These are phyloP conservation scores for Myripristis jacobus DNA, from an alignment of 2,797 vertebrate species.

Conservation along the genomic window DNA sequence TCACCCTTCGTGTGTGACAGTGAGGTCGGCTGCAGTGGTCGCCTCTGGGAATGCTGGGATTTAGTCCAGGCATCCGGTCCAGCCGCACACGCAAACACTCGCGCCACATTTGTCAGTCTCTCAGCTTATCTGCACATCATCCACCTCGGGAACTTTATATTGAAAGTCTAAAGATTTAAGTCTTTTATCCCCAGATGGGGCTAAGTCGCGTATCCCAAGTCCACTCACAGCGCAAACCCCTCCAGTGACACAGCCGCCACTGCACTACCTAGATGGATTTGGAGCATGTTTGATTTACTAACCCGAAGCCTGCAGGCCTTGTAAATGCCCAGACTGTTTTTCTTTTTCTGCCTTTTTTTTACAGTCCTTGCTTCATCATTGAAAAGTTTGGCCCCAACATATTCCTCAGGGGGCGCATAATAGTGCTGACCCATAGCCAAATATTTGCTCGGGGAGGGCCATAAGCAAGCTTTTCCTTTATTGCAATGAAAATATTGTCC, in stretches of 20 bases:
- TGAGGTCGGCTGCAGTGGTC: conserved; percentile 41
- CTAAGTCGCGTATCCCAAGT: conserved; percentile 62
- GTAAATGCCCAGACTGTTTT: conserved; percentile 75
- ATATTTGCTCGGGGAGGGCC: conserved; percentile 80
- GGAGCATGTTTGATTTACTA: conserved; percentile 75
- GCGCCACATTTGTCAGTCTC: conserved; percentile 57
- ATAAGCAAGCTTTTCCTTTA: conserved; percentile 80
- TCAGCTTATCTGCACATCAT: conserved; percentile 62
- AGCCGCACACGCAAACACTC: conserved; percentile 35
- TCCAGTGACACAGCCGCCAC: conserved; percentile 37
- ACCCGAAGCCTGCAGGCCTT: conserved; percentile 65
- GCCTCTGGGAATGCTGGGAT: conserved; percentile 57
- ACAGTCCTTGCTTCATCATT: conserved; percentile 62
- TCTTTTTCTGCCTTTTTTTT: conserved; percentile 65
- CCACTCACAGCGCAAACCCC: conserved; percentile 52
- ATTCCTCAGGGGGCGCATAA: conserved; percentile 77
- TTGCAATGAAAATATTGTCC: conserved; percentile 83
- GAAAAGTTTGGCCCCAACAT: conserved; percentile 70
- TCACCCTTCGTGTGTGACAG: conserved; percentile 21
- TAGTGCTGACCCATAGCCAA: conserved; percentile 76
- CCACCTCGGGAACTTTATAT: conserved; percentile 65
- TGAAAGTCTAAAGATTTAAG: conserved; percentile 68
- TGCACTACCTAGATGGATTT: conserved; percentile 47
- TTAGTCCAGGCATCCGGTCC: conserved; percentile 55
- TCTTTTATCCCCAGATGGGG: conserved; percentile 46